Evolutionary conservation across 2,888 invertebrate genomes (phyloP).

Genomic region (Morinoia aosen): DNA sequence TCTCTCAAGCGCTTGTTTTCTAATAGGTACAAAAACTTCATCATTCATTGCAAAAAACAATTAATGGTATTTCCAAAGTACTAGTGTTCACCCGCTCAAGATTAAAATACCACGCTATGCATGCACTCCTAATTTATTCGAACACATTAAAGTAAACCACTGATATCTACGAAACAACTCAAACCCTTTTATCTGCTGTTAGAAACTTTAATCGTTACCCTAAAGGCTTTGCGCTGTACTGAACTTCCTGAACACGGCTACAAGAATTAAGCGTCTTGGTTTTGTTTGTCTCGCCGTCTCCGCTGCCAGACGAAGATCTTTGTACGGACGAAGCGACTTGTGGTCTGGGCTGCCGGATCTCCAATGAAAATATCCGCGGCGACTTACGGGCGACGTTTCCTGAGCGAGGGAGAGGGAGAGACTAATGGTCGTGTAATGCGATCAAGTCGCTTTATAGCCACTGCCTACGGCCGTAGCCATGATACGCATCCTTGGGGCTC

Average conservation of each 20-base stretch:
- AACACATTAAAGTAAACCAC: no score
- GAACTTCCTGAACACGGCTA: not conserved
- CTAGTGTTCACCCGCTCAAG: no score
- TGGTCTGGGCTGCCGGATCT: constrained; percentile 3
- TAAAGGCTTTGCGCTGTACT: not conserved
- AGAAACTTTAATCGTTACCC: not conserved
- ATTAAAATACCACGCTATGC: no score
- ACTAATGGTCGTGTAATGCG: constrained; percentile 33
- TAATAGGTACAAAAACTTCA: no score
- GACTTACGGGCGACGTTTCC: constrained; percentile 24
- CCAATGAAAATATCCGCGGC: constrained; percentile 25
- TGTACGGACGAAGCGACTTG: not conserved
- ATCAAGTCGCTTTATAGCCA: not conserved
- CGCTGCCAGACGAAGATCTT: not conserved
- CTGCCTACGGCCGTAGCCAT: not conserved
- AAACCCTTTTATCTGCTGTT: no score
- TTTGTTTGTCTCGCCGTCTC: not conserved
- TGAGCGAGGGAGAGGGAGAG: constrained; percentile 30
- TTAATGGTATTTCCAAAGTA: no score
- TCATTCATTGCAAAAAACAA: no score
- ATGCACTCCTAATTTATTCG: not conserved
- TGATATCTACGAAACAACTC: no score
- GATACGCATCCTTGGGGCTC: not conserved
- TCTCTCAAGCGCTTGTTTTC: no score
- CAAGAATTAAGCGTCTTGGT: not conserved